Conservation (phyloP, 2,888 invertebrate genomes). For the Pollenia griseotomentosa region DNA sequence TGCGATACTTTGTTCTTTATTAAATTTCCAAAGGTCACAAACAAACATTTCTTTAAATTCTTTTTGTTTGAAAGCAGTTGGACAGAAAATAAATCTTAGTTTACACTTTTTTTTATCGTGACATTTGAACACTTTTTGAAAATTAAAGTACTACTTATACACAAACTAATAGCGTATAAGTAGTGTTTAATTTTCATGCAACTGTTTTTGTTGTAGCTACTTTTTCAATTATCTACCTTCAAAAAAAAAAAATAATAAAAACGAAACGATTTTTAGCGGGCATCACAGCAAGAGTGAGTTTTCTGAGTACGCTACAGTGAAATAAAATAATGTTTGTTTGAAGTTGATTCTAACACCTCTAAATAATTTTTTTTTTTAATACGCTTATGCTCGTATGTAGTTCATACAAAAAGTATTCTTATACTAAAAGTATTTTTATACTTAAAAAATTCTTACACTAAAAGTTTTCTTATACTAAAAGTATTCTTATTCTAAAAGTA, state of each 20-base stretch:
- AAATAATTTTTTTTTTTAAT: too few species aligned
- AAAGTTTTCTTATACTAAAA: too few species aligned
- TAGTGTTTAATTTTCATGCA: not conserved
- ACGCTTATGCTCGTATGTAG: too few species aligned
- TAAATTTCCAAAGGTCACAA: not conserved
- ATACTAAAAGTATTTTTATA: too few species aligned
- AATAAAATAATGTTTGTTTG: not conserved
- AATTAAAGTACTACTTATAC: too few species aligned
- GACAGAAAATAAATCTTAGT: constrained; percentile 52
- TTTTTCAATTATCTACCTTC: constrained; percentile 30
- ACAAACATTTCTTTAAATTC: not conserved
- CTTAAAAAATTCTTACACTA: too few species aligned
- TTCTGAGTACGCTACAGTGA: not conserved
- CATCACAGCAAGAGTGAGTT: constrained; percentile 26
- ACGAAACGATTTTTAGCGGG: constrained; percentile 6
- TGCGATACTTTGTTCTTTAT: not conserved
- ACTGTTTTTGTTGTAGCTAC: not conserved
- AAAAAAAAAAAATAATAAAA: not conserved
- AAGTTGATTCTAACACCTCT: too few species aligned
- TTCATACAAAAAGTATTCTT: too few species aligned
- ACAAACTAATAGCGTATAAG: too few species aligned
- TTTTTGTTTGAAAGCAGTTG: not conserved
- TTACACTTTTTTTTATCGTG: constrained; percentile 33
- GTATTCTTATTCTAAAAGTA: too few species aligned
- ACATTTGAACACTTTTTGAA: constrained; percentile 25